Evolutionary conservation across 2,797 vertebrate species (phyloP).

Genomic region (Tragopan temminckii): DNA sequence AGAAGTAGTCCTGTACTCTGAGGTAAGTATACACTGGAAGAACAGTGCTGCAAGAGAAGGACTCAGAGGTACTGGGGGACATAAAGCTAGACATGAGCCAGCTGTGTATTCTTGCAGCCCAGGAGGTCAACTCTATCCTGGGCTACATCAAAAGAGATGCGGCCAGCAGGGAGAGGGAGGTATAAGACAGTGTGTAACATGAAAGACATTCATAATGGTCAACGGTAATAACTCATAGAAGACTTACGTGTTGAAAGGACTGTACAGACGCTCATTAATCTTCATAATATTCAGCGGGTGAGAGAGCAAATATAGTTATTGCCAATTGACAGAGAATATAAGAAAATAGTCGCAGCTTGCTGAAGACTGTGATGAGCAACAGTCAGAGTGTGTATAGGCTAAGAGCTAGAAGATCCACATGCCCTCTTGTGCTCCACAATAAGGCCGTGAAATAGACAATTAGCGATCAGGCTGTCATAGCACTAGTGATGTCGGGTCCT

Average conservation of each 20-base stretch:
- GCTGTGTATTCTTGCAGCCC: not conserved
- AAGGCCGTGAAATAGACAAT: not conserved
- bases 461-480: not conserved
- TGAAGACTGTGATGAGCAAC: not conserved
- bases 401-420: not conserved
- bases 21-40: not conserved
- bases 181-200: not conserved
- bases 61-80: not conserved
- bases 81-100: not conserved
- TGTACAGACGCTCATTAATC: not conserved
- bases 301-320: not conserved
- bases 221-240: not conserved
- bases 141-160: not conserved
- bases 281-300: not conserved
- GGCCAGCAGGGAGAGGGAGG: not conserved
- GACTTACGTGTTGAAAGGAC: not conserved
- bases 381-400: not conserved
- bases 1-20: not conserved
- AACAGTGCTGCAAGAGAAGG: not conserved
- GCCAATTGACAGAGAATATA: not conserved
- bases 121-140: not conserved
- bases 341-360: not conserved
- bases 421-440: not conserved
- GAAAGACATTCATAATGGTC: not conserved
- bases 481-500: not conserved